Percentiles rank a stretch among this genome's conserved stretches.
Evolutionary conservation across 2,888 invertebrate genomes (phyloP).

Genomic region (Callimorpha dominula): DNA sequence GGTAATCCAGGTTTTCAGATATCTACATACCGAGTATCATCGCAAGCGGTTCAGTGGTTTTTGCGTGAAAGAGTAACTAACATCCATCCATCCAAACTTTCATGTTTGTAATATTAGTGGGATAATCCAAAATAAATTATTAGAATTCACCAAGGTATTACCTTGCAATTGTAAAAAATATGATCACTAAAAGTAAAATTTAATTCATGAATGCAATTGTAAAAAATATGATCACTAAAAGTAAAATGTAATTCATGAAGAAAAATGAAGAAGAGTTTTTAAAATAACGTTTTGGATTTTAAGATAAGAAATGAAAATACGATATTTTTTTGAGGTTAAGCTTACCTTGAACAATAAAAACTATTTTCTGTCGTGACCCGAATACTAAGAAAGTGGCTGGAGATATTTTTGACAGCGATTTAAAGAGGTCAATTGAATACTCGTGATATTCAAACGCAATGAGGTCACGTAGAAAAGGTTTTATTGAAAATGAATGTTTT

Average conservation of each 20-base stretch:
- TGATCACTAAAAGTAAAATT: not conserved
- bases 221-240: not conserved
- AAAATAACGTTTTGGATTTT: not conserved
- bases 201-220: not conserved
- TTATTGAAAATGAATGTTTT: slow-evolving; percentile 17
- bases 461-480: slow-evolving; percentile 12
- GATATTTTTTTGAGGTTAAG: slow-evolving; percentile 12
- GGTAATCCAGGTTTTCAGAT: no score
- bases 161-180: not conserved
- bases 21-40: no score
- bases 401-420: slow-evolving; percentile 20
- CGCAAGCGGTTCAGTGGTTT: no score
- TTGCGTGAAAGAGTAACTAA: no score
- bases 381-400: slow-evolving; percentile 17
- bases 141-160: not conserved
- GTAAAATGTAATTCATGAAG: not conserved
- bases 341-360: slow-evolving; percentile 23
- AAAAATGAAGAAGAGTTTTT: no score
- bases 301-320: not conserved
- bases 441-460: slow-evolving; percentile 23
- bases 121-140: not conserved
- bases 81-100: no score
- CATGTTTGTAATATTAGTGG: no score
- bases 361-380: slow-evolving; percentile 17
- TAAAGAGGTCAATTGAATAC: slow-evolving; percentile 22